Base-by-base conservation (phyloP, 2,797 vertebrate genomes). In the Cygnus olor region DNA sequence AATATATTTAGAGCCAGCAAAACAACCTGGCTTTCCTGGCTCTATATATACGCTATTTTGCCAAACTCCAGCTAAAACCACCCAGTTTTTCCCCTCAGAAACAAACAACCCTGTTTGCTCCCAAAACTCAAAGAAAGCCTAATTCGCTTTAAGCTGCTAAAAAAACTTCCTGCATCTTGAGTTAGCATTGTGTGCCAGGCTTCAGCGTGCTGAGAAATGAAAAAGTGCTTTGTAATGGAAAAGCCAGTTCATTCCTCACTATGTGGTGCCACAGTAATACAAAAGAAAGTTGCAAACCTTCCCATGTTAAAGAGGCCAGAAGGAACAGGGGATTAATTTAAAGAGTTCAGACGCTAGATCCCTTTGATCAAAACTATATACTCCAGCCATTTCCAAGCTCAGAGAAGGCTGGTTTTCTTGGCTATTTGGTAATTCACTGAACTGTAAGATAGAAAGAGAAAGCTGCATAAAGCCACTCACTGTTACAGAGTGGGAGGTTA, bases 171-270 rank as follows among this genome's bases (percentile, higher is more conserved):
- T 87, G 84, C 69, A 42, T 93, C 81, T 93, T 92, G 90, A 49
- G 61, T 90, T 83, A 87, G 84, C 87, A 78, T 83, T 94, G 90
- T 96, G 69, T 74, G 74, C 91, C 93, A 93, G 88, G 83, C 78
- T 94, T 88, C 83, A 88, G 80, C 21, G 5, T 44, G 79, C 89
- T 90, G 79, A 93, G 95, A 95, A 92, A 87, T 94, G 65, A 94
- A 92, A 85, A 94, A 93, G 72, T 94, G 89, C 94, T 95, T 95
- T 95, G 93, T 91, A 93, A 91, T 91, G 88, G 85, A 92, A 94
- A 95, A 95, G 79, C 57, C 63, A n/a, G 44, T 81, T 93, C 84
- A 38, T 65, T 74, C 76, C 84, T 92, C 5, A 0, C 89, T 90
- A 30, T 34, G 65, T 68, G 71, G 79, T 95, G 79, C 93, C 93